phyloP scores from a whole-genome alignment of 1,140 invertebrate species.

The Conus ventricosus region DNA sequence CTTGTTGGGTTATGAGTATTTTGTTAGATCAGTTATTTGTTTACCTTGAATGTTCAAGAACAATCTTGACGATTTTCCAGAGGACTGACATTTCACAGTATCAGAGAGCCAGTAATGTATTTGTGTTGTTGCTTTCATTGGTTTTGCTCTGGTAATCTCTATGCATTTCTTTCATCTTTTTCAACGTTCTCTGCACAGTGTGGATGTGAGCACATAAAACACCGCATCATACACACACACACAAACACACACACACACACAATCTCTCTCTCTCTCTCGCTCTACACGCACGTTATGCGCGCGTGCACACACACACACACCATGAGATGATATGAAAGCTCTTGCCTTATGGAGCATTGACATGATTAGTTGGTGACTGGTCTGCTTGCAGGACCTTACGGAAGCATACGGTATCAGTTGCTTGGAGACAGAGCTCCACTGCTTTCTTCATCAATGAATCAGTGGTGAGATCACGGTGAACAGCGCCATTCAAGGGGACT shows the following conservation, averaged over 20 bases:
- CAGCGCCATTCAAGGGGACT: not conserved
- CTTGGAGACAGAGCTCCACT: constrained; percentile 50
- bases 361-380: not conserved
- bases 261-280: too few relatives aligned
- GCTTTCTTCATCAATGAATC: constrained; percentile 36
- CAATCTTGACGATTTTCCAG: too few relatives aligned
- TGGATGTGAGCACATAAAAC: not conserved
- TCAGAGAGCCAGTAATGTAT: too few relatives aligned
- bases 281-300: not conserved
- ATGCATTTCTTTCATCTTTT: too few relatives aligned
- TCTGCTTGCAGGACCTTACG: not conserved
- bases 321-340: not conserved
- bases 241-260: not conserved
- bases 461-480: constrained; percentile 23
- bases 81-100: too few relatives aligned
- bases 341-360: not conserved
- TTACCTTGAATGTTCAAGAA: too few relatives aligned
- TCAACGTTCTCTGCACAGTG: too few relatives aligned
- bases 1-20: too few relatives aligned
- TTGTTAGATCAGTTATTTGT: too few relatives aligned
- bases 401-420: constrained; percentile 32
- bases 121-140: too few relatives aligned
- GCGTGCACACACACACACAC: not conserved
- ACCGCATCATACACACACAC: not conserved
- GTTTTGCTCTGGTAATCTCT: too few relatives aligned